phyloP scores from a whole-genome alignment of 35 echinoderm and acorn worm species.

The Anneissia japonica region DNA sequence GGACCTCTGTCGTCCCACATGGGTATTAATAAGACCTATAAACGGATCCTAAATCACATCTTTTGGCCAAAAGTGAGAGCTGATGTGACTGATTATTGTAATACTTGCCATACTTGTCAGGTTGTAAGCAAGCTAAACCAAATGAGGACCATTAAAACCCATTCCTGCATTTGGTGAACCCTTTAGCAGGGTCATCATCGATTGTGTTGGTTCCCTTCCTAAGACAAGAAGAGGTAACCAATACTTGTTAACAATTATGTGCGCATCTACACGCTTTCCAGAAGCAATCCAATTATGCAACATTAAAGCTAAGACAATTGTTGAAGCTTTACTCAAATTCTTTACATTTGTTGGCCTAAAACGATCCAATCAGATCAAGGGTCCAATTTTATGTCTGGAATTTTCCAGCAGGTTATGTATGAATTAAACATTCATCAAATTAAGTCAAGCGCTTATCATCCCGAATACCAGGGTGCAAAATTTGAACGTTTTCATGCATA shows the following conservation, averaged over 20 bases:
- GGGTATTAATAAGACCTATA: constrained; percentile 42
- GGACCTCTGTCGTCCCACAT: constrained; percentile 38
- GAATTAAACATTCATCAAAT: constrained; percentile 36
- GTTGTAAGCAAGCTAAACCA: constrained; percentile 75
- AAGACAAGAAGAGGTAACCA: constrained; percentile 51
- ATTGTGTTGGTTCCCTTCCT: constrained; percentile 72
- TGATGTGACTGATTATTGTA: constrained; percentile 45
- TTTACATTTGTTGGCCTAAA: constrained; percentile 64
- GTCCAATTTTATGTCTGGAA: constrained; percentile 59
- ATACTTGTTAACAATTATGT: constrained; percentile 71
- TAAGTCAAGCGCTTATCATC: constrained; percentile 49
- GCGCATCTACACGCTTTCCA: constrained; percentile 56
- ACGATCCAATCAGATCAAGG: constrained; percentile 60
- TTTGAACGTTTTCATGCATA: constrained; percentile 52
- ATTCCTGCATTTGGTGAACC: constrained; percentile 85
- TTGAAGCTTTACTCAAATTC: constrained; percentile 43
- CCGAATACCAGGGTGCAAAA: constrained; percentile 34
- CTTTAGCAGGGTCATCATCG: constrained; percentile 60
- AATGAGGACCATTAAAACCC: constrained; percentile 61
- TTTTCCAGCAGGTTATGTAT: constrained; percentile 58
- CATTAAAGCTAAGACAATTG: constrained; percentile 47
- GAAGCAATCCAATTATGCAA: constrained; percentile 58
- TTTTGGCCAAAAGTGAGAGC: constrained; percentile 44
- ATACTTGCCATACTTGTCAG: constrained; percentile 56
- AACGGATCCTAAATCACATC: constrained; percentile 40